Percentiles rank a stretch among this genome's conserved stretches.
phyloP scores from a whole-genome alignment of 2,888 invertebrate species.

The Muschampia plurimacula region DNA sequence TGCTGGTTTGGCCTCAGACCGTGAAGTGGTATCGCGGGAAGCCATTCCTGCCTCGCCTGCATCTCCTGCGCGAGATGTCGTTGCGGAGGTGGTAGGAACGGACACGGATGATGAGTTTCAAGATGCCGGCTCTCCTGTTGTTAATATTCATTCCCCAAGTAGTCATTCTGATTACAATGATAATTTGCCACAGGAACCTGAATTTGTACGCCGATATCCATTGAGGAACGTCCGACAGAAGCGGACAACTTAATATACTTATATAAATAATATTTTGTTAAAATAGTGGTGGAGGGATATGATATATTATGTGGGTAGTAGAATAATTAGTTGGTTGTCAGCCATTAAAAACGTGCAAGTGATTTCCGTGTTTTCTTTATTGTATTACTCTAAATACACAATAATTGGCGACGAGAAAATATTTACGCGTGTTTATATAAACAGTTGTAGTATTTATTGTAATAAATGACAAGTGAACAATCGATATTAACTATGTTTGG shows the following conservation, averaged over 20 bases:
- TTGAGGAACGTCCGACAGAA: background rate
- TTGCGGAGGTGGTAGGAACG: background rate
- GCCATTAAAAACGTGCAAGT: too few species aligned
- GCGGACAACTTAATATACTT: background rate
- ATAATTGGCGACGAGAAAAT: too few species aligned
- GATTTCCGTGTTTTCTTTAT: too few species aligned
- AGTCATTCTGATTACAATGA: background rate
- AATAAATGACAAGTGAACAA: conserved; percentile 1
- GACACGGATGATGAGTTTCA: background rate
- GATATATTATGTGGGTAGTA: background rate
- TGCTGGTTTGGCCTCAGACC: background rate
- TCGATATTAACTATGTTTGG: conserved; percentile 2
- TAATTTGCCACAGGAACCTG: background rate
- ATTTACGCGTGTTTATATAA: background rate
- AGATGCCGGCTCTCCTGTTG: background rate
- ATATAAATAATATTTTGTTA: background rate
- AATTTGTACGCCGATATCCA: conserved; percentile 4
- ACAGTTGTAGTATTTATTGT: background rate
- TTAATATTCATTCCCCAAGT: background rate
- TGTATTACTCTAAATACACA: too few species aligned
- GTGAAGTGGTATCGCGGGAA: background rate
- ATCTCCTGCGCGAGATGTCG: background rate
- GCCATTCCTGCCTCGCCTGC: background rate
- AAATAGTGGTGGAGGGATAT: background rate
- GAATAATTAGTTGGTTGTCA: too few species aligned